Base-by-base conservation (phyloP, 2,797 vertebrate genomes). In the Sebastes cheni region DNA sequence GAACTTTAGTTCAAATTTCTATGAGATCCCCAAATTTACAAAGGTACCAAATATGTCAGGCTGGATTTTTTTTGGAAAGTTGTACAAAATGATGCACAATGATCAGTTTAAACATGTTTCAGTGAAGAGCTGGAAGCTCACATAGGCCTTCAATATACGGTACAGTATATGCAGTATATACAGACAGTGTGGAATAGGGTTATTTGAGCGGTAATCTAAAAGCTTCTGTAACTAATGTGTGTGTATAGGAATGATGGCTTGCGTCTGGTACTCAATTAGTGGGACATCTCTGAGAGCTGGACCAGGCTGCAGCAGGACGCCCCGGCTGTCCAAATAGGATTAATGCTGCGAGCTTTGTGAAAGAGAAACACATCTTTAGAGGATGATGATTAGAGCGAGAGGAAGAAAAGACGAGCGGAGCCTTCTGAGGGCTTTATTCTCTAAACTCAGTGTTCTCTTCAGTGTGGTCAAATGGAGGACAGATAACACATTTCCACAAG, bases 261-360 rank as follows among this genome's bases (percentile, higher is more conserved):
- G 29, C 18, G 18, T 68, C 72, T 50, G 14, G 1, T 30, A 52
- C 16, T 29, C 34, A 58, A 27, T 42, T 75, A 39, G 64, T 67
- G n/a, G 13, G 55, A 67, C 60, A 69, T 23, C 23, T 18, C 7
- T 2, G 8, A 70, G 64, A 65, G 42, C 65, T 9, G 0, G 2
- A 22, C 22, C n/a, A 9, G 58, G 54, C 65, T 4, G 67, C 80
- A 59, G 77, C 60, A 16, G 69, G 68, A 77, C n/a, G 13, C 39
- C 74, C 23, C 23, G 67, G 22, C 71, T 66, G 66, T 75, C 72
- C 75, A 86, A 86, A 84, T 50, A 58, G 87, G 86, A 89, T 89
- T 84, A 81, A 67, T 14, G 36, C 50, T 68, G 23, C 64, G 58
- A 77, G 83, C 85, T 80, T 23, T 74, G 65, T 76, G 59, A 84